Conservation (phyloP, 2,888 invertebrate genomes). For the Catocala nupta region DNA sequence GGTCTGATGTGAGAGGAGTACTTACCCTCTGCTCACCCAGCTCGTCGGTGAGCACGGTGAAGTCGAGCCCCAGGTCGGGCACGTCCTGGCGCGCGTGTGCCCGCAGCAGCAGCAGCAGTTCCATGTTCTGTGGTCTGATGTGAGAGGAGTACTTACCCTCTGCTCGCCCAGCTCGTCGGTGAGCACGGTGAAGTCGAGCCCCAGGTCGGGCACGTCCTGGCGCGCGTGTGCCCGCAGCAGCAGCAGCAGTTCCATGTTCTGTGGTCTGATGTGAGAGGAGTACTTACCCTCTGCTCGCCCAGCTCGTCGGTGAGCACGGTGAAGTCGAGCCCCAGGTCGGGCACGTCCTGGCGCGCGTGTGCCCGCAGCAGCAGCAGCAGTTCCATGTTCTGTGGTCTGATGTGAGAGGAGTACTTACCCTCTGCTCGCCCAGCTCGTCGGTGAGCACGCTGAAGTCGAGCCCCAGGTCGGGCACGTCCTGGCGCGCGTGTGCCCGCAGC, state of each 20-base stretch:
- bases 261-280: too few relatives aligned
- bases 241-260: slow-evolving; percentile 85
- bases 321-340: slow-evolving; percentile 96
- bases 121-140: too few relatives aligned
- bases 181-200: slow-evolving; percentile 97
- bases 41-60: slow-evolving; percentile 96
- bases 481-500: slow-evolving; percentile 93
- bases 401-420: slow-evolving; percentile 75
- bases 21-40: slow-evolving; percentile 94
- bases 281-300: slow-evolving; percentile 92
- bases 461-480: slow-evolving; percentile 95
- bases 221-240: slow-evolving; percentile 93
- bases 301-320: slow-evolving; percentile 96
- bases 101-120: slow-evolving; percentile 93
- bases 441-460: slow-evolving; percentile 97
- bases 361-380: slow-evolving; percentile 94
- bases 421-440: slow-evolving; percentile 96
- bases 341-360: slow-evolving; percentile 93
- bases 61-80: slow-evolving; percentile 95
- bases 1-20: too few relatives aligned
- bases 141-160: slow-evolving; percentile 79
- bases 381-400: too few relatives aligned
- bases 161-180: slow-evolving; percentile 96
- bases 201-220: slow-evolving; percentile 95
- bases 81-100: slow-evolving; percentile 94